A percentile compares a stretch with the other conserved stretches of the same genome.
phyloP scores from a whole-genome alignment of 2,797 vertebrate species.

The Pterois miles region DNA sequence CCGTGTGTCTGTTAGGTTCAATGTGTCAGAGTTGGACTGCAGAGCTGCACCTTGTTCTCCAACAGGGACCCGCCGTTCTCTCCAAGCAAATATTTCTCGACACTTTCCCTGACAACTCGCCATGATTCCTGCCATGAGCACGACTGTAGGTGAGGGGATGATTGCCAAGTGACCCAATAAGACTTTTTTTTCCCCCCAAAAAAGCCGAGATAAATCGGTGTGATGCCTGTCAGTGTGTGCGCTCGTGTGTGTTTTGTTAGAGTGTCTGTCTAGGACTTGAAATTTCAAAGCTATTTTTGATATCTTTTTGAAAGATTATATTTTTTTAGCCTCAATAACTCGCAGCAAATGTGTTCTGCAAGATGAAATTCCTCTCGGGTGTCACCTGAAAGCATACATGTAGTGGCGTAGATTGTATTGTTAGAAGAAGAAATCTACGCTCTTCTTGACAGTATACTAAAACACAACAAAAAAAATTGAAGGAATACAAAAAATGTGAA shows the following conservation, averaged over 20 bases:
- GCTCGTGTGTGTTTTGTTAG: slow-evolving; percentile 13
- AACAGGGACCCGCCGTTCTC: slow-evolving; percentile 40
- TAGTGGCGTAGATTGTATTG: slow-evolving; percentile 5
- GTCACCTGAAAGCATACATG: slow-evolving; percentile 8
- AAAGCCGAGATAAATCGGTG: slow-evolving; percentile 32
- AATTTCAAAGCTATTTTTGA: slow-evolving; percentile 23
- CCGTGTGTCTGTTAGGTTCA: slow-evolving; percentile 43
- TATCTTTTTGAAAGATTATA: slow-evolving; percentile 24
- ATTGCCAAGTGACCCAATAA: slow-evolving; percentile 53
- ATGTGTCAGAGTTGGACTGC: slow-evolving; percentile 54
- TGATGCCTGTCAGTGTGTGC: slow-evolving; percentile 31
- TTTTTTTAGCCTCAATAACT: slow-evolving; percentile 13
- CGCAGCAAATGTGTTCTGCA: slow-evolving; percentile 13
- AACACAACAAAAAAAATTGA: not conserved
- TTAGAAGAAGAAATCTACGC: slow-evolving; percentile 4
- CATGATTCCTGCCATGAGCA: slow-evolving; percentile 55
- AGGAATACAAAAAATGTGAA: not conserved
- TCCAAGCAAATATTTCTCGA: slow-evolving; percentile 55
- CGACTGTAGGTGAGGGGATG: slow-evolving; percentile 44
- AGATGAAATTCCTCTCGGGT: slow-evolving; percentile 16
- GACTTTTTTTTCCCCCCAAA: not conserved
- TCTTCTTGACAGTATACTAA: not conserved
- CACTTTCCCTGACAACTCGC: slow-evolving; percentile 61
- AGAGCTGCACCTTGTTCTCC: slow-evolving; percentile 50
- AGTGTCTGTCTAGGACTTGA: not conserved